Conservation (phyloP, 1,140 invertebrate species). For the Penaeus vannamei region DNA sequence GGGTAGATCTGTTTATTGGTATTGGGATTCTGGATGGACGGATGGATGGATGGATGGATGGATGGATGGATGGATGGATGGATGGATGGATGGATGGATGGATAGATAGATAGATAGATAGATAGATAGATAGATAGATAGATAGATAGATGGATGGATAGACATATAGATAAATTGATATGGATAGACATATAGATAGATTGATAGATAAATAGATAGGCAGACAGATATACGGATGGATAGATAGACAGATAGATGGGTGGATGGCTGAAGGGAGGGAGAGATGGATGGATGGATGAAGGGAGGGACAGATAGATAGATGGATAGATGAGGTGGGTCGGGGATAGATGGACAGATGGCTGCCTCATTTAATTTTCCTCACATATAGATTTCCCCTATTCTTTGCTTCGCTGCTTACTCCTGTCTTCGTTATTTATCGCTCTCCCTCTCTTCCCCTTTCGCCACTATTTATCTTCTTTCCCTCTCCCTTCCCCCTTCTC, state of each 20-base stretch:
- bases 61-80: background rate
- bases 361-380: too few relatives aligned
- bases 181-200: background rate
- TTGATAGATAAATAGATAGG: background rate
- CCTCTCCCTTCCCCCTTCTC: too few relatives aligned
- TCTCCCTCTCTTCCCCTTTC: background rate
- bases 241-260: background rate
- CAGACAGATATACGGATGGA: background rate
- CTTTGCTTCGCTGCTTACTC: background rate
- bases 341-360: background rate
- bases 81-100: background rate
- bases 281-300: too few relatives aligned
- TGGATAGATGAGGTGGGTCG: background rate
- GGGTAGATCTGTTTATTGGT: background rate
- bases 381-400: background rate
- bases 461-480: background rate
- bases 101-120: background rate
- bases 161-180: background rate
- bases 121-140: background rate
- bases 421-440: background rate
- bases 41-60: background rate
- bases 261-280: too few relatives aligned
- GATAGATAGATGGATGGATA: background rate
- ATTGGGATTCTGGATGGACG: background rate
- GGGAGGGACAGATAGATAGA: background rate